Conservation (phyloP, 1,140 invertebrate species). For the Zaprionus tsacasi region DNA sequence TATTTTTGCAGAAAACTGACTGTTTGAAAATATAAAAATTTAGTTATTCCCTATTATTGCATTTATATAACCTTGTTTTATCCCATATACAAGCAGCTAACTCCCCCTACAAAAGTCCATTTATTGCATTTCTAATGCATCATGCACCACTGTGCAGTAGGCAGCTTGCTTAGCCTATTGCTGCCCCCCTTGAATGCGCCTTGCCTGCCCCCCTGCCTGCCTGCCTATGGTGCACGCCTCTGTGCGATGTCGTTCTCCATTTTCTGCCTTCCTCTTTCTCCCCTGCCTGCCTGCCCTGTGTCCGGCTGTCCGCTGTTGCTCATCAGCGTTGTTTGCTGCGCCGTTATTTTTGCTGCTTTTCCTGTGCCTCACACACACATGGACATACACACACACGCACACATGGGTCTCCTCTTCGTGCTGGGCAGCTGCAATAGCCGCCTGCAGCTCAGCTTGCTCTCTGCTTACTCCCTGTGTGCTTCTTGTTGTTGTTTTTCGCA, state of each 20-base stretch:
- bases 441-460: slow-evolving; percentile 46
- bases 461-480: not conserved
- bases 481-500: slow-evolving; percentile 74
- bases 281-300: not conserved
- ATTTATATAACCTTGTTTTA: too few relatives aligned
- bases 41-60: too few relatives aligned
- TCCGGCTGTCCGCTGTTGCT: slow-evolving; percentile 62
- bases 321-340: slow-evolving; percentile 79
- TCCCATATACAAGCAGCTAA: too few relatives aligned
- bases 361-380: slow-evolving; percentile 34
- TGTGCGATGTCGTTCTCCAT: slow-evolving; percentile 1
- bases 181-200: too few relatives aligned
- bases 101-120: not conserved
- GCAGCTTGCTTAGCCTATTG: slow-evolving; percentile 3
- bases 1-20: too few relatives aligned
- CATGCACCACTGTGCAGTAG: slow-evolving; percentile 10
- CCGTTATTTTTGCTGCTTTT: slow-evolving; percentile 77
- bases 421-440: slow-evolving; percentile 22
- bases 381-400: not conserved
- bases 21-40: too few relatives aligned
- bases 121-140: not conserved
- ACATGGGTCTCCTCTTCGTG: not conserved
- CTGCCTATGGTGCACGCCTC: not conserved
- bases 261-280: not conserved
- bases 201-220: not conserved